A percentile compares a stretch with the other conserved stretches of the same genome.
These are phyloP conservation scores for Cotesia congregata DNA, from an alignment of 2,888 invertebrate species.

Conservation along the genomic window DNA sequence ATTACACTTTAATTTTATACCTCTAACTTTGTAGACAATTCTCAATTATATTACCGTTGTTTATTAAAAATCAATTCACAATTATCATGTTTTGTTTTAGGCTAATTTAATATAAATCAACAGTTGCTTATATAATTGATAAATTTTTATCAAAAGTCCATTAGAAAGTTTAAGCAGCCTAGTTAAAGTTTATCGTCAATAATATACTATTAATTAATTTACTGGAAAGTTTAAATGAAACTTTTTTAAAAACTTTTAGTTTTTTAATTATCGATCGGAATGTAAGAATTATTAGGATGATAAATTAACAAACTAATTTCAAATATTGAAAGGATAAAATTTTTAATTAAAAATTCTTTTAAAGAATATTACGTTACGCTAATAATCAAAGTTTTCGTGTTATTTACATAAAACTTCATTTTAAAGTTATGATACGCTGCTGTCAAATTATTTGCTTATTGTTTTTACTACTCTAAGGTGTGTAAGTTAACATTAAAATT, in stretches of 20 bases:
- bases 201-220: background rate
- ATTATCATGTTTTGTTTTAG: background rate
- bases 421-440: too few relatives aligned
- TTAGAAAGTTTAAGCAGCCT: background rate
- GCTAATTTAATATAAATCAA: background rate
- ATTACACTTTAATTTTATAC: background rate
- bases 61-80: background rate
- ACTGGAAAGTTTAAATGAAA: background rate
- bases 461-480: too few relatives aligned
- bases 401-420: background rate
- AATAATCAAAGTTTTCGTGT: conserved; percentile 5
- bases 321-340: background rate
- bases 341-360: conserved; percentile 23
- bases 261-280: background rate
- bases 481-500: too few relatives aligned
- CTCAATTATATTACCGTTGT: background rate
- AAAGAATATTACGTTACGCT: background rate
- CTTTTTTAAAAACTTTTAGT: background rate
- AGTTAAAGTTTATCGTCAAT: background rate
- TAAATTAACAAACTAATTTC: background rate
- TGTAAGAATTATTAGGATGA: background rate
- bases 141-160: background rate
- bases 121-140: background rate
- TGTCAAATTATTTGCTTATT: too few relatives aligned
- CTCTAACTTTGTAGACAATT: background rate